Evolutionary conservation across 2,888 invertebrate genomes (phyloP).

Genomic region (Acrobasis consociella): DNA sequence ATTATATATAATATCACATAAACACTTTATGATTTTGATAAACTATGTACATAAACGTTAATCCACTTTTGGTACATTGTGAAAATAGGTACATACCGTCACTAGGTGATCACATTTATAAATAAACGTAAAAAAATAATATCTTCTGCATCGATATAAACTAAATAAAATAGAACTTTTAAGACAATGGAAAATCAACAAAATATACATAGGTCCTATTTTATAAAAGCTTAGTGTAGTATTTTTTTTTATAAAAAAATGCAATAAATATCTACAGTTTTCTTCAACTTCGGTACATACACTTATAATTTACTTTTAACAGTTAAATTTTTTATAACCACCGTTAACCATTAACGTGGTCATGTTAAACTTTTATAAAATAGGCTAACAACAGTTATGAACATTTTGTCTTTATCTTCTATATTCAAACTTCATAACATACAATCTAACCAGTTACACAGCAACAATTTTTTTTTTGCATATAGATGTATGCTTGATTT

Average conservation of each 20-base stretch:
- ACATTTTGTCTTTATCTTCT: not conserved
- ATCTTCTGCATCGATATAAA: slow-evolving; percentile 33
- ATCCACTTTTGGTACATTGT: slow-evolving; percentile 66
- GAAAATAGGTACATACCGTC: slow-evolving; percentile 46
- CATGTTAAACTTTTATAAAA: too few species aligned
- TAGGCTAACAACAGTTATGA: not conserved
- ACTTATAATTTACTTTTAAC: too few species aligned
- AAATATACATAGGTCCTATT: slow-evolving; percentile 30
- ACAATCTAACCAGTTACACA: not conserved
- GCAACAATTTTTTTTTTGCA: too few species aligned
- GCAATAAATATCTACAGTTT: too few species aligned
- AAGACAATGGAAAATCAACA: slow-evolving; percentile 33
- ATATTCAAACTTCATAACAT: not conserved
- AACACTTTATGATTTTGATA: slow-evolving; percentile 78
- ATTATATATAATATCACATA: slow-evolving; percentile 82
- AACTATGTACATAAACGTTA: slow-evolving; percentile 72
- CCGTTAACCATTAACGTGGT: too few species aligned
- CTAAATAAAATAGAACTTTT: slow-evolving; percentile 35
- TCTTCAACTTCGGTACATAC: too few species aligned
- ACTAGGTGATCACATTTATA: slow-evolving; percentile 55
- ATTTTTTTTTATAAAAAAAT: too few species aligned
- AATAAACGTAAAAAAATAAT: slow-evolving; percentile 44
- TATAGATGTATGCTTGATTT: too few species aligned
- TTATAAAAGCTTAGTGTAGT: not conserved
- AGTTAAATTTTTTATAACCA: too few species aligned